A percentile compares a stretch with the other conserved stretches of the same genome.
These are phyloP conservation scores for Dorcus parallelipipedus DNA, from an alignment of 2,888 invertebrate genomes.

Conservation along the genomic window DNA sequence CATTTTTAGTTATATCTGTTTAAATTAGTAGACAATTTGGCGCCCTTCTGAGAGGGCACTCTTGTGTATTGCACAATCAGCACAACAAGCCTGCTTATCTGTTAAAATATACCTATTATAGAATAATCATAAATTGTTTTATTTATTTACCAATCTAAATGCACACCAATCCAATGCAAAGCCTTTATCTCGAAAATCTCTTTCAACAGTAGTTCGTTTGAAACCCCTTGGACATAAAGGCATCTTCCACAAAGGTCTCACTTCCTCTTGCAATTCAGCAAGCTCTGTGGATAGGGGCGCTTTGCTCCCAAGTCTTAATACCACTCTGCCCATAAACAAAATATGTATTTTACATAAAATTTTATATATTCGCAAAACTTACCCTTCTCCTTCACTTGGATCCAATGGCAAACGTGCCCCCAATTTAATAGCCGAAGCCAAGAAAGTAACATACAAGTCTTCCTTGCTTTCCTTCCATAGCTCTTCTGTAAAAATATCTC, in stretches of 20 bases:
- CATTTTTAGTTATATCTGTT: too few species aligned
- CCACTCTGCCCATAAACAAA: slow-evolving; percentile 55
- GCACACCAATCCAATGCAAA: slow-evolving; percentile 87
- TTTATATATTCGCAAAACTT: slow-evolving; percentile 26
- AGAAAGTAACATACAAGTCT: slow-evolving; percentile 77
- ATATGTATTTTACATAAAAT: background rate
- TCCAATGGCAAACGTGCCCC: slow-evolving; percentile 79
- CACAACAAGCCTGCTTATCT: background rate
- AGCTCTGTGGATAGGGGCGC: slow-evolving; percentile 69
- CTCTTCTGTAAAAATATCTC: slow-evolving; percentile 72
- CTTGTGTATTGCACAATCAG: too few species aligned
- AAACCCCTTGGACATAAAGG: slow-evolving; percentile 77
- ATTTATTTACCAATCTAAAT: slow-evolving; percentile 67
- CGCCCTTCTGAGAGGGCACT: too few species aligned
- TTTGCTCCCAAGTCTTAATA: slow-evolving; percentile 77
- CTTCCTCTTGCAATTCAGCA: slow-evolving; percentile 71
- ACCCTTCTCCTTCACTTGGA: slow-evolving; percentile 87
- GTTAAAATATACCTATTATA: background rate
- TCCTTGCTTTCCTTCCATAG: slow-evolving; percentile 75
- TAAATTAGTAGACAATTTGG: too few species aligned
- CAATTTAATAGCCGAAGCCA: slow-evolving; percentile 80
- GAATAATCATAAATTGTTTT: background rate
- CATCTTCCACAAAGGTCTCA: slow-evolving; percentile 74
- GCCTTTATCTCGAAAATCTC: slow-evolving; percentile 73
- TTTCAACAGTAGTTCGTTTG: slow-evolving; percentile 81